phyloP scores from a whole-genome alignment of 92 coral and sea anemone genomes.

The Hydrozoanthus gracilis region DNA sequence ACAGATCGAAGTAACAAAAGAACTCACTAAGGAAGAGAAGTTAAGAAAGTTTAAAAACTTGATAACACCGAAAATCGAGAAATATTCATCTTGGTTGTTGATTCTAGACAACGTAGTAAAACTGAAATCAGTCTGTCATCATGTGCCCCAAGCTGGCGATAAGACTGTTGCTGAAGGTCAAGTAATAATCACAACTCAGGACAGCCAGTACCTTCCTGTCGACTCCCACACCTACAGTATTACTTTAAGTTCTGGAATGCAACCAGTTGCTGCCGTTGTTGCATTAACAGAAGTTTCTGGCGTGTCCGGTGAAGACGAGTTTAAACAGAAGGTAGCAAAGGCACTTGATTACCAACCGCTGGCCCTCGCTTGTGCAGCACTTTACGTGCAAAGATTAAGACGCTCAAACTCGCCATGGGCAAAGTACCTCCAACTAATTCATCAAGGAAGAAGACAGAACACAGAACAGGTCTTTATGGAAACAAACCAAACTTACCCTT shows the following conservation, averaged over 20 bases:
- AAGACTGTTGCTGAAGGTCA: slow-evolving; percentile 32
- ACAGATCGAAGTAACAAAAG: slow-evolving; percentile 16
- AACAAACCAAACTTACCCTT: slow-evolving; percentile 13
- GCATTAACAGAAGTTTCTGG: neutral
- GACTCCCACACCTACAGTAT: neutral
- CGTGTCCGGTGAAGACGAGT: neutral
- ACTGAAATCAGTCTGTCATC: neutral
- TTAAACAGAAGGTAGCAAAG: neutral
- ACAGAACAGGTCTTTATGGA: neutral
- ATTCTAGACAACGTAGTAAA: slow-evolving; percentile 32
- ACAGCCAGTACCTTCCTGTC: neutral
- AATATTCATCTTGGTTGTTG: neutral
- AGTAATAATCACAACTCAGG: slow-evolving; percentile 26
- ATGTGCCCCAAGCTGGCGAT: slow-evolving; percentile 25
- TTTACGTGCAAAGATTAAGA: slow-evolving; percentile 11
- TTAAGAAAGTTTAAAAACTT: slow-evolving; percentile 1
- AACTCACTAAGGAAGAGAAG: slow-evolving; percentile 42
- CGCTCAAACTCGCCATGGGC: neutral
- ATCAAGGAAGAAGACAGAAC: slow-evolving; percentile 22
- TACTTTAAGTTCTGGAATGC: neutral
- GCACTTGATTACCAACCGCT: neutral
- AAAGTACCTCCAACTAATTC: slow-evolving; percentile 24
- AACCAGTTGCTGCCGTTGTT: neutral
- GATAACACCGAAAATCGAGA: slow-evolving; percentile 23
- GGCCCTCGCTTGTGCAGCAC: slow-evolving; percentile 46